Evolutionary conservation across 2,797 vertebrate species (phyloP).

Genomic region (Lates japonicus): DNA sequence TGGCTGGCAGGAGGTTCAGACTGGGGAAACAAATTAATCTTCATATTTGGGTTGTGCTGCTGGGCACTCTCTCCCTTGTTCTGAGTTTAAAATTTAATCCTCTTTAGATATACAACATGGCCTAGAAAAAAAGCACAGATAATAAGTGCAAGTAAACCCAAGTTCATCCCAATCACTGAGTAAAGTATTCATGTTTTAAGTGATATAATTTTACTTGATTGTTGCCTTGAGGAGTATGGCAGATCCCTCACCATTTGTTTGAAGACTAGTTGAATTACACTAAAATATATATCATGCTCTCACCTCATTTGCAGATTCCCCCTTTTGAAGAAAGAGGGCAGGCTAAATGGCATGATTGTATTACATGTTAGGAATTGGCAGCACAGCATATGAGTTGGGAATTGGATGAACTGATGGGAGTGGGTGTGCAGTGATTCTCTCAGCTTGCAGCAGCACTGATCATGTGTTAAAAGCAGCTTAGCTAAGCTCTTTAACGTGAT

Average conservation of each 20-base stretch:
- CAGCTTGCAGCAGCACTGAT: constrained; percentile 53
- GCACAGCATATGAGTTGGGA: constrained; percentile 29
- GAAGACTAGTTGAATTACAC: constrained; percentile 38
- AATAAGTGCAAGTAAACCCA: constrained; percentile 35
- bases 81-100: constrained; percentile 73
- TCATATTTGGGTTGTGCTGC: constrained; percentile 65
- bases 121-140: constrained; percentile 45
- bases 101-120: constrained; percentile 62
- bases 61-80: constrained; percentile 50
- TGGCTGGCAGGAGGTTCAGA: constrained; percentile 59
- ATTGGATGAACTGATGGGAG: constrained; percentile 52
- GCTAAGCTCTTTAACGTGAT: constrained; percentile 65
- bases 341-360: constrained; percentile 22
- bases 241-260: constrained; percentile 27
- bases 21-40: constrained; percentile 68
- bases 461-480: constrained; percentile 71
- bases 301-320: constrained; percentile 28
- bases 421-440: constrained; percentile 50
- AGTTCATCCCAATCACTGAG: constrained; percentile 30
- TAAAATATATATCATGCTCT: constrained; percentile 16
- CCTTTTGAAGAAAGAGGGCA: constrained; percentile 4
- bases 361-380: constrained; percentile 52
- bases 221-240: constrained; percentile 34
- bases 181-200: constrained; percentile 33
- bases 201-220: constrained; percentile 41